Percentiles rank a stretch among this genome's conserved stretches.
Evolutionary conservation across 2,888 invertebrate genomes (phyloP).

Genomic region (Melanargia galathea): DNA sequence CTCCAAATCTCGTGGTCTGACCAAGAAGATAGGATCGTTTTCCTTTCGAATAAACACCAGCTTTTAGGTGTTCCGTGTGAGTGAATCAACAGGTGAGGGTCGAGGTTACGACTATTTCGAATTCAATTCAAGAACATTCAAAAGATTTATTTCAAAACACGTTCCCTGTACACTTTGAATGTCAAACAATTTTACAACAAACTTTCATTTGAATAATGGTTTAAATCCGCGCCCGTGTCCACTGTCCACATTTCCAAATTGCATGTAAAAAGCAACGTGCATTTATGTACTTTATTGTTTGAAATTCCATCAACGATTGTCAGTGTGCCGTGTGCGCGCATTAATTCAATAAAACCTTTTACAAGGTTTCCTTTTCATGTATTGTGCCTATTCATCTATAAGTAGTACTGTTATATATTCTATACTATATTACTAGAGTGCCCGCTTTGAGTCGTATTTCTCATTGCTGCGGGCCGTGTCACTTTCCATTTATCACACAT

Average conservation of each 20-base stretch:
- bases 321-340: conserved; percentile 66
- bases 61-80: not conserved
- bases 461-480: too few species aligned
- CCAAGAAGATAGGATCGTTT: too few species aligned
- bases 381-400: not conserved
- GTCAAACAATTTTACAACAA: not conserved
- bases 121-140: too few species aligned
- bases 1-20: too few species aligned
- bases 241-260: conserved; percentile 4
- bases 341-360: conserved; percentile 66
- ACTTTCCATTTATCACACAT: too few species aligned
- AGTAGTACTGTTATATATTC: too few species aligned
- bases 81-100: conserved; percentile 1
- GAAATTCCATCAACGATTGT: conserved; percentile 52
- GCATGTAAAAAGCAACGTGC: conserved; percentile 14
- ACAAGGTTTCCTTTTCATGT: conserved; percentile 52
- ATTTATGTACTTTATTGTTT: conserved; percentile 31
- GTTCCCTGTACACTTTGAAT: too few species aligned
- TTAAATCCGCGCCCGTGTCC: not conserved
- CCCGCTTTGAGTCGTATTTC: not conserved
- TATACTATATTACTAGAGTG: too few species aligned
- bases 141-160: too few species aligned
- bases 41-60: not conserved
- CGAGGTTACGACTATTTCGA: not conserved
- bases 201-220: not conserved